Evolutionary conservation across 2,797 vertebrate genomes (phyloP).

Genomic region (Emydoidea blandingii): DNA sequence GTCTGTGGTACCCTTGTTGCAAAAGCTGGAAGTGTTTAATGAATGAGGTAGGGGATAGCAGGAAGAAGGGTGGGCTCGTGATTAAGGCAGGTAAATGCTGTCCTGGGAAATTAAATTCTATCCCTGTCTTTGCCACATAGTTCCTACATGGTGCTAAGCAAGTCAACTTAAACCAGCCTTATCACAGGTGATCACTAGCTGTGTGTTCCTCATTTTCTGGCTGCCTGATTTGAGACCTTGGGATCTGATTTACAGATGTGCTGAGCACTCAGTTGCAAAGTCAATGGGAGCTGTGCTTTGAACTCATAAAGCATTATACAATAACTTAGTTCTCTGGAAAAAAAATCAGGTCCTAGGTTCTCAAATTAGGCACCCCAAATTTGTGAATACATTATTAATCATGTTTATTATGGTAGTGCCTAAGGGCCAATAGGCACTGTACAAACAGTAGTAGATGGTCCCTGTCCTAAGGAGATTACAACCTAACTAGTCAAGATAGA

Average conservation of each 20-base stretch:
- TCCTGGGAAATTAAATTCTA: not conserved
- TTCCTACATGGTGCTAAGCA: not conserved
- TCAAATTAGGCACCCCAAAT: too few species aligned
- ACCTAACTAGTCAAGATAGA: not conserved
- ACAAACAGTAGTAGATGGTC: too few species aligned
- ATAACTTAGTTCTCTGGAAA: too few species aligned
- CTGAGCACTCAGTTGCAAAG: not conserved
- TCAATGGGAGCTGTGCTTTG: not conserved
- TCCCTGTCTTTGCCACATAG: not conserved
- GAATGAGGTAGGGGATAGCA: too few species aligned
- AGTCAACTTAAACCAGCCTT: not conserved
- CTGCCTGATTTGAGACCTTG: not conserved
- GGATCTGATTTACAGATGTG: not conserved
- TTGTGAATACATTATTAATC: too few species aligned
- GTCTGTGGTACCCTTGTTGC: not conserved
- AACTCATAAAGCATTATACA: too few species aligned
- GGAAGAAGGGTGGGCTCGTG: not conserved
- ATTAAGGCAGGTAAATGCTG: not conserved
- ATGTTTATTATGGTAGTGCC: too few species aligned
- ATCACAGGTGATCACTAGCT: not conserved
- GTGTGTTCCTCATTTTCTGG: not conserved
- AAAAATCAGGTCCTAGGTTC: too few species aligned
- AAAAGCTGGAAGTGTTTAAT: not conserved
- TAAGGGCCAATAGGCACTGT: too few species aligned
- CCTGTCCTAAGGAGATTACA: too few species aligned